Evolutionary conservation across 2,113 vertebrate genomes (phyloP), one percentile per base, ranked within the genome.

Genomic region (Chaetorhynchus papuensis): DNA sequence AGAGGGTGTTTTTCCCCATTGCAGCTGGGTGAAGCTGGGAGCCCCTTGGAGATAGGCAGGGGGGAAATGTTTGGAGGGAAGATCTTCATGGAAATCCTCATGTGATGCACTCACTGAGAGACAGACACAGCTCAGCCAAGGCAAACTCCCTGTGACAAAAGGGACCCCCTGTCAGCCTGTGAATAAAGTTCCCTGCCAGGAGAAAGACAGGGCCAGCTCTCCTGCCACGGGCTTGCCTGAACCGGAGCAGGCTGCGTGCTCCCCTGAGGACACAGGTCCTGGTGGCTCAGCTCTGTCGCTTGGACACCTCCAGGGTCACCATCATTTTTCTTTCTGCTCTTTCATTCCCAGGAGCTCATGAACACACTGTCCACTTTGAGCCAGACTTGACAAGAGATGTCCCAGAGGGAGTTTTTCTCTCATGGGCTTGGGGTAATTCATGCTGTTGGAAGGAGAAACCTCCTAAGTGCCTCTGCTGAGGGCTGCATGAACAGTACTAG

Each of bases 221-320:
- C 26, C 50, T 74, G 74, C 37, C 49, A 11, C 33, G 61, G 49
- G 7, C 15, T 56, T 23, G 33, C 39, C 64, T 86, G 57, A 72
- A 28, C 2, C 27, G 60, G 72, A 66, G 41, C 39, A 75, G 26
- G 47, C 68, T 59, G 12, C 0, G 0, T 54, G 69, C 16, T 84
- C 47, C 64, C 33, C 9, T 74, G 44, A 66, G 77, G 61, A 60
- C 56, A 31, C 8, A 50, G 69, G 52, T 66, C 42, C 52, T 7
- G 2, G 33, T 24, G 75, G 28, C 82, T 96, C 6, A 4, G 28
- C 65, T 74, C 37, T 28, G 52, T 59, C n/a, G 39, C 28, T 74
- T 35, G 57, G 53, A 28, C 30, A 56, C 33, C n/a, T 79, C 56
- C 37, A 39, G 31, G 15, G 18, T 44, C 68, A 75, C 26, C 8